phyloP scores from a whole-genome alignment of 2,113 vertebrate genomes.

The Aegithalos caudatus region DNA sequence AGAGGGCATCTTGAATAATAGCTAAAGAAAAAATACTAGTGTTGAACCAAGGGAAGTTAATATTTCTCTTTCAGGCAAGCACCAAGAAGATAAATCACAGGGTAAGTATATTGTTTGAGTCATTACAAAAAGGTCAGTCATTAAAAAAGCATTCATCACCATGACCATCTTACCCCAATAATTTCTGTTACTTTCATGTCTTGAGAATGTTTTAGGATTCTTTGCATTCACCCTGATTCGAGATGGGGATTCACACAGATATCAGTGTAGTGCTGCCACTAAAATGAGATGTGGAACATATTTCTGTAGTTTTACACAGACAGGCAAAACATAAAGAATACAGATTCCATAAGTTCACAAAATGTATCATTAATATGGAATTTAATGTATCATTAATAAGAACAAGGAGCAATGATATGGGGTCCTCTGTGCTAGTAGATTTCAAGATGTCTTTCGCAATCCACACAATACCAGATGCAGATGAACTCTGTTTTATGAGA shows the following conservation, averaged over 20 bases:
- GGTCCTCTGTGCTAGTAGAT: neutral
- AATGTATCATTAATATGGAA: neutral
- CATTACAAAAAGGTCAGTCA: neutral
- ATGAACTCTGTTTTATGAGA: neutral
- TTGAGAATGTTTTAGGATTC: neutral
- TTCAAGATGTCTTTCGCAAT: neutral
- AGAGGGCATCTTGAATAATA: neutral
- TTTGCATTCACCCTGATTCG: neutral
- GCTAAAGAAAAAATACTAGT: neutral
- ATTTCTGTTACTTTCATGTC: neutral
- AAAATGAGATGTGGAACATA: neutral
- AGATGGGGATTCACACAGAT: neutral
- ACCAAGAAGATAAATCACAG: neutral
- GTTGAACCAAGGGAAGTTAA: neutral
- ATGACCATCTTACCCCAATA: neutral
- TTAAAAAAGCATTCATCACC: neutral
- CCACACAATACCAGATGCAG: neutral
- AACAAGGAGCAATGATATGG: neutral
- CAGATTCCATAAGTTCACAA: neutral
- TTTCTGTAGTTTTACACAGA: neutral
- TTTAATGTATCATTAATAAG: neutral
- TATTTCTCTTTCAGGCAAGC: neutral
- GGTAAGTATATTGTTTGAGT: neutral
- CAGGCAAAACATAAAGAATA: neutral
- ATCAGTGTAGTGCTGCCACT: neutral